These are phyloP conservation scores for Tipula unca DNA, from an alignment of 2,888 invertebrate species.

Conservation along the genomic window DNA sequence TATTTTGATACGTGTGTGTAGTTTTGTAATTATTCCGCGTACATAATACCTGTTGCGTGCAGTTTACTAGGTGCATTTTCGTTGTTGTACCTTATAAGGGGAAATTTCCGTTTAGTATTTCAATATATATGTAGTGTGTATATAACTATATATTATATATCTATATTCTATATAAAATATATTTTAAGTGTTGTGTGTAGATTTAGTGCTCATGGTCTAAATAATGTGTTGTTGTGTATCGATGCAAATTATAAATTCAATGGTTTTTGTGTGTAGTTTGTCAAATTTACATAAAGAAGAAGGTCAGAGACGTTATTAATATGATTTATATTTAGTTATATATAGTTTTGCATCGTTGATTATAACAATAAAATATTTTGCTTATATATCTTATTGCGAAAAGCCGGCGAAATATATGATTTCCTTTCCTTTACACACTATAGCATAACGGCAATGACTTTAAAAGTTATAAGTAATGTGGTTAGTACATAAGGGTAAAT, in stretches of 20 bases:
- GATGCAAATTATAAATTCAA: neutral
- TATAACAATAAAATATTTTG: neutral
- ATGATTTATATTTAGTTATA: neutral
- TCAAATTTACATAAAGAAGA: neutral
- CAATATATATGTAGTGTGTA: neutral
- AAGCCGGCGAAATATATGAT: neutral
- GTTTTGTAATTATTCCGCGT: neutral
- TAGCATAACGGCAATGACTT: neutral
- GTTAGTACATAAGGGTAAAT: neutral
- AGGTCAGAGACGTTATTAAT: neutral
- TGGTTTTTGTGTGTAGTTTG: neutral
- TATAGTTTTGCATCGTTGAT: neutral
- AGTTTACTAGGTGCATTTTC: neutral
- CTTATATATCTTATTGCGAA: neutral
- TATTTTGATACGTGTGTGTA: neutral
- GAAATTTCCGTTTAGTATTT: neutral
- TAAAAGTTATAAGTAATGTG: neutral
- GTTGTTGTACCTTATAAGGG: neutral
- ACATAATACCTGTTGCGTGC: neutral
- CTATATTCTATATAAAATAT: no score
- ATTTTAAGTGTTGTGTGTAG: no score
- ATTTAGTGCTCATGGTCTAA: neutral
- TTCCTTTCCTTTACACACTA: neutral
- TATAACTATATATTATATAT: no score
- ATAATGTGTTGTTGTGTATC: neutral